phyloP scores from a whole-genome alignment of 2,888 invertebrate genomes.

The Andrena flavipes region DNA sequence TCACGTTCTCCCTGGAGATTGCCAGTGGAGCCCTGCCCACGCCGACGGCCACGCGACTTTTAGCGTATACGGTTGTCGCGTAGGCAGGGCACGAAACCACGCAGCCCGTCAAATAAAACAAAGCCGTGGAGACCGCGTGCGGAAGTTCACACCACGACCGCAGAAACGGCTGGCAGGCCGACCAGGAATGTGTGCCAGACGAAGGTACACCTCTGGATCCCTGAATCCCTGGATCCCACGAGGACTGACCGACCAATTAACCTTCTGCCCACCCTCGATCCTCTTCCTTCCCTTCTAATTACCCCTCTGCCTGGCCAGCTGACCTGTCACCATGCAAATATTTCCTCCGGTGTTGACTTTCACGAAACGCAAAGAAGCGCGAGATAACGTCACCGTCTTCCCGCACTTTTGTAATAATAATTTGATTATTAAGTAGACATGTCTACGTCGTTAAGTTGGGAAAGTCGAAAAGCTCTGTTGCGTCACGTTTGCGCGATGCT shows the following conservation, averaged over 20 bases:
- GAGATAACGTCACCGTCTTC: not conserved
- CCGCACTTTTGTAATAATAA: too few relatives aligned
- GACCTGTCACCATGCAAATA: constrained; percentile 20
- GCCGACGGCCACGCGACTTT: constrained; percentile 48
- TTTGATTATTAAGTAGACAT: too few relatives aligned
- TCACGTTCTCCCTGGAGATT: constrained; percentile 10
- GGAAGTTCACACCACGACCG: constrained; percentile 61
- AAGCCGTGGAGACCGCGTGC: constrained; percentile 61
- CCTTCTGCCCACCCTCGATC: constrained; percentile 43
- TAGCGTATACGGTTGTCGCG: constrained; percentile 13
- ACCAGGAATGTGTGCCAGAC: constrained; percentile 47
- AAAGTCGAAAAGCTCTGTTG: not conserved
- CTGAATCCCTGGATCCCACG: constrained; percentile 34
- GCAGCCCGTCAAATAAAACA: constrained; percentile 59
- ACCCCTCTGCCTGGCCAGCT: not conserved
- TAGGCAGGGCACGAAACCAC: constrained; percentile 56
- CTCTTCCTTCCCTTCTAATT: constrained; percentile 33
- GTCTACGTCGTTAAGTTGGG: too few relatives aligned
- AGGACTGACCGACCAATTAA: constrained; percentile 64
- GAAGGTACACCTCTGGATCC: constrained; percentile 25
- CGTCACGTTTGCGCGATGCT: not conserved
- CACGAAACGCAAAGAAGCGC: not conserved
- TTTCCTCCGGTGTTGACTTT: not conserved
- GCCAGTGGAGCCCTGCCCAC: not conserved
- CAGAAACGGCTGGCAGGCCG: constrained; percentile 42